Evolutionary conservation across 2,797 vertebrate species (phyloP), one percentile per base, ranked within the genome.

Genomic region (Eulemur coronatus): DNA sequence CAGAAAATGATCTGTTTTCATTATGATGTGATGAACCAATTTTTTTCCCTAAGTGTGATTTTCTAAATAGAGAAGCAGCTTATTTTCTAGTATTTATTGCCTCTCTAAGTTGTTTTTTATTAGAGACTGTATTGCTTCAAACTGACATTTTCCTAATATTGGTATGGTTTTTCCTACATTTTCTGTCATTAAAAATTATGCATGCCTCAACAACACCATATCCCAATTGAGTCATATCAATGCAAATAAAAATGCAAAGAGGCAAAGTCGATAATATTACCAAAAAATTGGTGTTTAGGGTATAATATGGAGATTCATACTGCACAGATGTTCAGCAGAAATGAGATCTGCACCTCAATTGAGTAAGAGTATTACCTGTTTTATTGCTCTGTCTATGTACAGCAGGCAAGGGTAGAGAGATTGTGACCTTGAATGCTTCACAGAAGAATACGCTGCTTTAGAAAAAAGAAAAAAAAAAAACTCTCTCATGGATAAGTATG

Each of bases 171-270:
- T 84, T 28, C 28, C 86, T 97, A 38, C 87, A 46, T 92, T 97
- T 97, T 88, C 69, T 96, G 43, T 82, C 59, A 87, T 94, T 98
- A 97, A 91, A 96, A 96, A 94, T 97, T 97, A 97, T 85, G 76
- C 73, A 41, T 84, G 89, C 55, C 48, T 97, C 96, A 95, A 75
- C 55, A 96, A 11, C 1, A 63, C 48, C 35, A 33, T 70, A 82
- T 97, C 94, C 94, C 76, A 87, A 63, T 86, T 97, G 96, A 97
- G 86, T 91, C 86, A 48, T 78, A 95, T 28, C 88, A 95, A 91
- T 67, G 85, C 93, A 98, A 97, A 98, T 97, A 97, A 93, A 98
- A 98, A 95, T 96, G 93, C 82, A 97, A 96, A 97, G 91, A 97
- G 94, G 96, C 61, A 79, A 98, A 97, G 93, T 96, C 13, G 30